Base-by-base conservation (phyloP, 2,888 invertebrate species). In the Germaria angustata region DNA sequence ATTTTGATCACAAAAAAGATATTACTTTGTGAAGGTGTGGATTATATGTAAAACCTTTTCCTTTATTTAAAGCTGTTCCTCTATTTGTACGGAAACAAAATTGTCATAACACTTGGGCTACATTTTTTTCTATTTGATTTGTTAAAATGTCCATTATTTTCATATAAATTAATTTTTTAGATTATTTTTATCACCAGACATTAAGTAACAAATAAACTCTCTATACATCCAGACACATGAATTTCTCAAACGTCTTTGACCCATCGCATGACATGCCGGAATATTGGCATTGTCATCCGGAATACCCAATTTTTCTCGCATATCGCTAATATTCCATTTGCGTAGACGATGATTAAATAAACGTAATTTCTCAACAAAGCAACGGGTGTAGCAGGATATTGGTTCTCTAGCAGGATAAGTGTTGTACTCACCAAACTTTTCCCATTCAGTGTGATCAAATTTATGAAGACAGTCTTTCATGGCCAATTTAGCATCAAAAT, bases 371-470 rank as follows among this genome's bases (percentile, higher is more conserved):
- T 86, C 82, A 20, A 87, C 79, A 80, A 90, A 87, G 61, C 89
- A 89, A 34, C 86, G 86, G 0, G 90, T 87, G 49, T 85, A 89
- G 24, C 90, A 90, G 1, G 90, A 88, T 53, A 89, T 88, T 1
- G 89, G 89, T 57, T 89, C 90, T 0, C 17, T 68, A 3, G 87
- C 87, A 0, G 89, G 89, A 63, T 86, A 86, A 5, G 32, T 49
- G 1, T 81, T 65, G 68, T 86, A 89, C 1, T 87, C 86, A 1
- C 24, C 63, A 2, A 90, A 51, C 22, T 69, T 86, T 22, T 76
- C 76, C 88, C 90, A 88, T 20, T 90, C 87, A 13, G 75, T 79
- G 13, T 84, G 85, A 41, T 88, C 85, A 65, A 85, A 86, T 57
- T 85, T 81, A 41, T 85, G 87, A 20, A 89, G 84, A 24, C 89